Evolutionary conservation across 2,888 invertebrate genomes (phyloP), one percentile per base, ranked within the genome.

Genomic region (Monopis laevigella): DNA sequence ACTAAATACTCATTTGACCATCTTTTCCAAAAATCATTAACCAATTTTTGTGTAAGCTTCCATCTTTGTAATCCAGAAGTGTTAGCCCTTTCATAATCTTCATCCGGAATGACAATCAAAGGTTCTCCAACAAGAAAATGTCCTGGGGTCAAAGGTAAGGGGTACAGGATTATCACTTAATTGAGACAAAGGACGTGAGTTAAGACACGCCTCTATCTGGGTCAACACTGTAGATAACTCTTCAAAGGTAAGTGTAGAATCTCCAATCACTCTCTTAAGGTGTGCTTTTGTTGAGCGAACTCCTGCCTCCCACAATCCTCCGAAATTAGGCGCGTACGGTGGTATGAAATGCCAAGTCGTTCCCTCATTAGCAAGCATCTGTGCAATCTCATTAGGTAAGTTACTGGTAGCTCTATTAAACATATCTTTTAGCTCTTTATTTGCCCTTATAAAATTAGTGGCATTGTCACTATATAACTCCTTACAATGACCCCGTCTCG

Each of bases 331-430:
- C 36, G 43, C 27, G 18, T 26, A 42, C 1, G 53, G 39, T 1
- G 54, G 50, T 5, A 46, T 51, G 19, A 47, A 54, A 30, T 51
- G 54, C 51, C 52, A 55, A 11, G 43, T 40, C 8, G 48, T 53
- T 13, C 50, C 42, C 10, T 45, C 41, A 1, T 2, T 14, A 1
- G 46, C 29, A 3, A 47, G 29, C 2, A 35, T 12, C 3, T 44
- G 26, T 7, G 39, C 44, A 4, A 46, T 26, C n/a, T 46, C 27
- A 6, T 12, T 28, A 4, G 21, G 4, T 36, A 36, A 3, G 3
- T 18, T 13, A n/a, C 18, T 18, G 4, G 3, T 16, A 5, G 17
- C 36, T 4, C 10, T n/a, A 12, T 36, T 14, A 21, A 36, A 36
- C 19, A 36, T 18, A 24, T 19, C 21, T 21, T 29, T 27, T 12